A percentile compares a stretch with the other conserved stretches of the same genome.
These are phyloP conservation scores for Pseudanteris insignis DNA, from an alignment of 2,888 invertebrate species.

Conservation along the genomic window DNA sequence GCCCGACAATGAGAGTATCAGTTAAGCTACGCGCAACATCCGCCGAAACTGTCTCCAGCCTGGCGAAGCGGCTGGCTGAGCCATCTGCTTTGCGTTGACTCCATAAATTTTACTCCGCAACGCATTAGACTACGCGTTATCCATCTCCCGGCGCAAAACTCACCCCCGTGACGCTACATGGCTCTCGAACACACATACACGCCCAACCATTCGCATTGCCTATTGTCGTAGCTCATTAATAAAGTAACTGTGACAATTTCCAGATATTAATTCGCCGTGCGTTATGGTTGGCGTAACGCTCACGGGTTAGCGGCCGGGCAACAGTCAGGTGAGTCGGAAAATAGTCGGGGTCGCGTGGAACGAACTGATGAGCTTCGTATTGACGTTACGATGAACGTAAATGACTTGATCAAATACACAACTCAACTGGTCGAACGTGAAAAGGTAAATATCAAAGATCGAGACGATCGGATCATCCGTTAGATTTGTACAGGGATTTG, in stretches of 20 bases:
- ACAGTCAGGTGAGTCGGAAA: no score
- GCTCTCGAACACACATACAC: conserved; percentile 10
- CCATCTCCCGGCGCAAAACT: conserved; percentile 20
- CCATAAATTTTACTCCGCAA: conserved; percentile 48
- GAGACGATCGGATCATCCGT: no score
- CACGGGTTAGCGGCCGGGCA: no score
- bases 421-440: no score
- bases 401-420: no score
- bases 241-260: conserved; percentile 43
- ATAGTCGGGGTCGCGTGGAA: no score
- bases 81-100: conserved; percentile 47
- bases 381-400: no score
- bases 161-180: conserved; percentile 11
- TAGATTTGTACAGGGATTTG: no score
- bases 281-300: no score
- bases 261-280: no score
- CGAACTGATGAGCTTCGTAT: no score
- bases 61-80: conserved; percentile 40
- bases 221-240: conserved; percentile 46
- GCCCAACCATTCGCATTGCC: conserved; percentile 25
- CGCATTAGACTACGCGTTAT: conserved; percentile 45
- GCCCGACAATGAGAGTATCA: conserved; percentile 45
- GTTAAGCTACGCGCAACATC: conserved; percentile 43
- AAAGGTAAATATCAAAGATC: no score
- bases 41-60: conserved; percentile 35